Base-by-base conservation (phyloP, 2,888 invertebrate species). In the Cheilosia soror region DNA sequence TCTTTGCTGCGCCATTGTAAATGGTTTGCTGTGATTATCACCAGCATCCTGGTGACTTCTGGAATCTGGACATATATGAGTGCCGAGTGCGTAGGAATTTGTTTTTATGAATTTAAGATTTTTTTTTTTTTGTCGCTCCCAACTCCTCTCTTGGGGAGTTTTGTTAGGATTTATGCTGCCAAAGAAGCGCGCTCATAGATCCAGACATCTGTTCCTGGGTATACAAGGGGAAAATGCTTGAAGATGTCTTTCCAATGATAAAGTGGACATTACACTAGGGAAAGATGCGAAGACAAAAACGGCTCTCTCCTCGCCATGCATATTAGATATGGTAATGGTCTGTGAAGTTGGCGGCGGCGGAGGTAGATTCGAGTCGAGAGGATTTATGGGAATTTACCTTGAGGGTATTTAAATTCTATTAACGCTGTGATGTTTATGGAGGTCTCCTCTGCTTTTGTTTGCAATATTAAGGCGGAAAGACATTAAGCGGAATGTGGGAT, bases 391-490 rank as follows among this genome's bases (percentile, higher is more conserved):
- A 77, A 72, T 85, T 72, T 68, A 66, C 85, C 85, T 85, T 60
- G 44, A 72, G 72, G 81, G 81, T 81, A 85, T 85, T 85, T 85
- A 85, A 85, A 85, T 85, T 85, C 85, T 77, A 85, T 85, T 85
- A 85, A 85, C 66, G 71, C 68, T 72, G 20, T 20, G 60, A 57
- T 76, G 72, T 85, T 81, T 81, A 85, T 85, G 76, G 81, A 47
- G 55, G 68, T 55, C 47, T 51, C 47, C 62, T 47, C 49, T 66
- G 55, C 49, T 63, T 57, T 85, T 57, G 60, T 76, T 69, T 77
- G 66, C 57, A 57, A 37, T 63, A 42, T 51, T 55, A 25, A 69
- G 31, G 73, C 65, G 69, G 71, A 65, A 71, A 72, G 75, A 49
- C 62, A 62, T 76, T 57, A 66, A 65, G 63, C 44, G 58, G 51